phyloP scores from a whole-genome alignment of 2,113 vertebrate genomes.

The Sander lucioperca region DNA sequence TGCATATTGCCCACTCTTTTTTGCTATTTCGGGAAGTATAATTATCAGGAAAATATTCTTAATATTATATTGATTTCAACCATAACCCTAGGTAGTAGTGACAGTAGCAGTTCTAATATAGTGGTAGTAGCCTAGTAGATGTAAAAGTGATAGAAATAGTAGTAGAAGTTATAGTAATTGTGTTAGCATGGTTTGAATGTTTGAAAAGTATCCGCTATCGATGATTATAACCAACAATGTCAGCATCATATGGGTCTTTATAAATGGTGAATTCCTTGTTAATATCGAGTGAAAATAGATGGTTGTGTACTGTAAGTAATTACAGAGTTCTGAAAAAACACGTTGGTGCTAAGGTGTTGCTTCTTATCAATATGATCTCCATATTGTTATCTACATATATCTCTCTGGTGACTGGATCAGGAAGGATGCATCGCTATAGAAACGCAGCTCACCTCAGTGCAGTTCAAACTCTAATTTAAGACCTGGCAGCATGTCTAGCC shows the following conservation, averaged over 20 bases:
- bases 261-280: background rate
- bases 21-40: too few relatives aligned
- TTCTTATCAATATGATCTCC: slow-evolving; percentile 12
- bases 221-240: background rate
- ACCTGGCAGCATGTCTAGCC: slow-evolving; percentile 58
- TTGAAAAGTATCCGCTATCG: background rate
- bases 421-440: slow-evolving; percentile 72
- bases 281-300: background rate
- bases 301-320: background rate
- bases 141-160: too few relatives aligned
- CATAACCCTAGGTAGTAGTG: too few relatives aligned
- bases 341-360: slow-evolving; percentile 8
- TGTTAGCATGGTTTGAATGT: background rate
- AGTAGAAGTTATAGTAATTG: too few relatives aligned
- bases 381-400: slow-evolving; percentile 42
- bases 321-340: background rate
- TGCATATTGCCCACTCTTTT: too few relatives aligned
- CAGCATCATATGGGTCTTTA: background rate
- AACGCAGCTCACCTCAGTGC: slow-evolving; percentile 73
- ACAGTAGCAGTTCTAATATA: too few relatives aligned
- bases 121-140: too few relatives aligned
- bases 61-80: too few relatives aligned
- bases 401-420: slow-evolving; percentile 37
- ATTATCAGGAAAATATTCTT: too few relatives aligned
- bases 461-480: slow-evolving; percentile 73